A percentile compares a stretch with the other conserved stretches of the same genome.
Conservation (phyloP, 2,797 vertebrate species). For the Capromys pilorides region DNA sequence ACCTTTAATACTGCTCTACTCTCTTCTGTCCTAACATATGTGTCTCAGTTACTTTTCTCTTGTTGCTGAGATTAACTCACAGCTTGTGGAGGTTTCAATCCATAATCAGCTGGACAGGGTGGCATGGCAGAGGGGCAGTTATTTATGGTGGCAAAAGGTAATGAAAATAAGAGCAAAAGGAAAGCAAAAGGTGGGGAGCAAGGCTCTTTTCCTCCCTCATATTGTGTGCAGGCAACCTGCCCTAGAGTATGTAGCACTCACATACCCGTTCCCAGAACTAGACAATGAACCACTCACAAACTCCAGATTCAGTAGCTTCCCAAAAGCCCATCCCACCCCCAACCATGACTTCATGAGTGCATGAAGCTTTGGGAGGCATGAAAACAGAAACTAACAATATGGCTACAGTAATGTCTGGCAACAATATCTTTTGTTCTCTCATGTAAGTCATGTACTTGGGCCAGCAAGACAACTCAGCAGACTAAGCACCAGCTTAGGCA, state of each 20-base stretch:
- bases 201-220: background rate
- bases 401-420: conserved; percentile 1
- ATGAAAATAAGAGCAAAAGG: background rate
- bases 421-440: conserved; percentile 41
- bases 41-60: background rate
- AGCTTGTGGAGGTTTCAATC: background rate
- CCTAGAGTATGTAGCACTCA: background rate
- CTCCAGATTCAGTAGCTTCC: background rate
- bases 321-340: background rate
- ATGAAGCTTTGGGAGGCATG: background rate
- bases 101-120: background rate
- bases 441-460: background rate
- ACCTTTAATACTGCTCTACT: conserved; percentile 58
- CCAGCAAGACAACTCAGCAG: too few relatives aligned
- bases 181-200: background rate
- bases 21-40: conserved; percentile 45
- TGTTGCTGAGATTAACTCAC: background rate
- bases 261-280: background rate
- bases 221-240: background rate
- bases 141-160: background rate
- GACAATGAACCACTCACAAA: background rate
- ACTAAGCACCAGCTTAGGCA: too few relatives aligned
- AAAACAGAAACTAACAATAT: background rate
- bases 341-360: background rate
- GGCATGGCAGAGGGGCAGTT: background rate